Evolutionary conservation across 2,888 invertebrate species (phyloP), one percentile per base, ranked within the genome.

Genomic region (Mythimna ferrago): DNA sequence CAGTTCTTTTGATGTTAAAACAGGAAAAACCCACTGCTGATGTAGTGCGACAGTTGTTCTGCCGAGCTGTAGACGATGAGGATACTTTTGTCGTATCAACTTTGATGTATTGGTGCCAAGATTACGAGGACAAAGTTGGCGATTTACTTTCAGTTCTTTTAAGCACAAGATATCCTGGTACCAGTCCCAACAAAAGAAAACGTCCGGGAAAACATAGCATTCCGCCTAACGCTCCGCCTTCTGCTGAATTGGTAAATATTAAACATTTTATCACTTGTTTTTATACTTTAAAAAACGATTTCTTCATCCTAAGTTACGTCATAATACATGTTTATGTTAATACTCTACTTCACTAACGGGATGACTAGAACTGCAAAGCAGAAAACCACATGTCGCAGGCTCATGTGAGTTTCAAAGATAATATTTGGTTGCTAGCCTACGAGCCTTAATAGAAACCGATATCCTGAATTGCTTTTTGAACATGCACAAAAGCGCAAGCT

Each of bases 51-150:
- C 98, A 98, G 85, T 96, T 99, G 87, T 97, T 99, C 88, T 97
- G 98, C 84, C 97, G 98, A 80, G 97, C 97, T 86, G 97, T 97
- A 11, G 97, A 97, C 89, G 97, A 97, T 66, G 97, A 98, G 74
- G 99, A 99, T 94, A 97, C 98, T 79, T 99, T 99, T 95, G 98
- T 99, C 19, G 98, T 99, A 61, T 98, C 99, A 6, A 97, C 99
- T 56, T 96, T 99, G 83, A 98, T 99, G 97, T 98, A 98, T 94
- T 99, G 99, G 99, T 99, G 98, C 93, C 98, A 98, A 89, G 98
- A 99, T 88, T 98, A 98, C 89, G 98, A 99, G 89, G 99, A 99
- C 88, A 98, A 98, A 93, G 97, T 98, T 75, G 98, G 97, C 7
- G 98, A 98, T 94, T 96, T 98, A 82, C 97, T 98, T 76, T 98